Base-by-base conservation (phyloP, 2,888 invertebrate species). In the Drosophila parthenogenetica region DNA sequence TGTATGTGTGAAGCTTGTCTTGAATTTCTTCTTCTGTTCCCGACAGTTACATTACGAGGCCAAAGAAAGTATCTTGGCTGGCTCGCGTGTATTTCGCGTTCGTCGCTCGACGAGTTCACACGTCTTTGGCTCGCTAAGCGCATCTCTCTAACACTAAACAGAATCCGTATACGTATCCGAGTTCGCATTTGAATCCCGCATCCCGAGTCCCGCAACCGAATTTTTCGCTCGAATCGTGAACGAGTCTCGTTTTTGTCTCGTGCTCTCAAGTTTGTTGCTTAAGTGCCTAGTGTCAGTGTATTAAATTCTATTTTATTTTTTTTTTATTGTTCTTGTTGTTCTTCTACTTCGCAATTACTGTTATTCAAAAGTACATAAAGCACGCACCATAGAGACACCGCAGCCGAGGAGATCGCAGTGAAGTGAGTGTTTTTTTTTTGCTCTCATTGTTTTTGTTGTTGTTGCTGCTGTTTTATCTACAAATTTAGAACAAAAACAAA, bases 11-110 rank as follows among this genome's bases (percentile, higher is more conserved):
- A 61, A 64, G 70, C 68, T 69, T 74, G 75, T 70, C 81, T 84
- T 87, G 81, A 81, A 77, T 86, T 77, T 74, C 84, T 73, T 76
- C 79, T 82, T 73, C 68, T 87, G 85, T 83, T 87, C 79, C 80
- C 77, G 73, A 75, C 87, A 81, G 84, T 79, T 90, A 78, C 87
- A 83, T 89, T 90, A 90, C 89, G 90, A 90, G 90, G 91, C 91
- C 90, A 91, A 90, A 91, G 91, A 91, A 90, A 92, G 91, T 91
- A 90, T 91, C 89, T 77, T 84, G 85, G 72, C 63, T 77, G 69
- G 83, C 82, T 89, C 86, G 91, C 88, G 90, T 92, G 91, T 92
- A 92, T 92, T 92, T 92, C 90, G 90, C 90, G 90, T 91, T 92
- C 90, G 91, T 91, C 91, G 90, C 90, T 92, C 90, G 90, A 89